Conservation (phyloP, 92 coral and sea anemone genomes). For the Zoanthus gigantus region DNA sequence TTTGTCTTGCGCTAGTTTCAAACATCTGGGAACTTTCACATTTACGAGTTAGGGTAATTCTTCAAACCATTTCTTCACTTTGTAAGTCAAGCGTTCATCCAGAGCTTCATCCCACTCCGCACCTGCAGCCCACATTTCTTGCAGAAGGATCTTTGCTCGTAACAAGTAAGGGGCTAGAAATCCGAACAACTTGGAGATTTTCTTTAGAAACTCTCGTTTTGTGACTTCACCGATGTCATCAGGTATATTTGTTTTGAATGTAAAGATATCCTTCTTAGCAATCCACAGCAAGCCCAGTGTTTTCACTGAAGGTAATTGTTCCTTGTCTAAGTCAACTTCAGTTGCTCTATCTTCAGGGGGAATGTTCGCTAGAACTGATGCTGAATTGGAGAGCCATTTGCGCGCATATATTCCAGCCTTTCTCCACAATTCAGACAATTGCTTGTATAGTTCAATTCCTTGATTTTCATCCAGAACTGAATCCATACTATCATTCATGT, state of each 20-base stretch:
- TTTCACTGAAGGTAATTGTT: constrained; percentile 17
- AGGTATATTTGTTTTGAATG: constrained; percentile 27
- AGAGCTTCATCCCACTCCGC: constrained; percentile 61
- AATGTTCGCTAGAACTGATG: constrained; percentile 14
- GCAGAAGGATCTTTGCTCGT: constrained; percentile 19
- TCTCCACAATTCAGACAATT: constrained; percentile 56
- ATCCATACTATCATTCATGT: constrained; percentile 12
- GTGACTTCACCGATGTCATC: constrained; percentile 24
- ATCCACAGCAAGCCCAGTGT: constrained; percentile 60
- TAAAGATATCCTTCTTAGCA: constrained; percentile 57
- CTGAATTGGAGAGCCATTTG: background rate
- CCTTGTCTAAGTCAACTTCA: too few relatives aligned
- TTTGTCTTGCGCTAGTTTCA: constrained; percentile 42
- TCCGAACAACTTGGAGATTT: constrained; percentile 47
- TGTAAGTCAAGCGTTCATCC: background rate
- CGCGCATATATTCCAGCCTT: constrained; percentile 36
- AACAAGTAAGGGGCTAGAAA: constrained; percentile 8
- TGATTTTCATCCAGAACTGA: too few relatives aligned
- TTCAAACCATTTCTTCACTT: constrained; percentile 43
- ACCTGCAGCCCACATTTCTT: constrained; percentile 27
- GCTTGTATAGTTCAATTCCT: constrained; percentile 30
- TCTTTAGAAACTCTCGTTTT: constrained; percentile 54
- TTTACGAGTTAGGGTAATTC: constrained; percentile 38
- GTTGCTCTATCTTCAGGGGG: too few relatives aligned
- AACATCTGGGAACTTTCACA: constrained; percentile 57